phyloP scores from a whole-genome alignment of 2,113 vertebrate species.

The Arvicanthis niloticus region DNA sequence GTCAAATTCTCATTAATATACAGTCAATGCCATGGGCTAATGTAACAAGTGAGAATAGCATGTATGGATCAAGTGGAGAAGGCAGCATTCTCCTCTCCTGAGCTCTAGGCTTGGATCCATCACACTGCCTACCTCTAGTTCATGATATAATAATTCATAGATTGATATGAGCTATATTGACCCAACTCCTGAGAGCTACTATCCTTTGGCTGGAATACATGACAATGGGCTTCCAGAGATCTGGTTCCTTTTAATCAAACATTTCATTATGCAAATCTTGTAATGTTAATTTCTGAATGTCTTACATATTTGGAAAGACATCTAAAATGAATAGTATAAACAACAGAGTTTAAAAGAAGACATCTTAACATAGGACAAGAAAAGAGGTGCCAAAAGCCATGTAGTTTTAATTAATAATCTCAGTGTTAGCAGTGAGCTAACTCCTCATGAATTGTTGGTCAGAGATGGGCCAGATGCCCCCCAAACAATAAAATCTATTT shows the following conservation, averaged over 20 bases:
- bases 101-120: not conserved
- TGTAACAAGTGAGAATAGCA: not conserved
- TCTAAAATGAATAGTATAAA: not conserved
- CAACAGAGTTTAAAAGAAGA: not conserved
- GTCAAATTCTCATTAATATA: not conserved
- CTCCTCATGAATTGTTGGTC: not conserved
- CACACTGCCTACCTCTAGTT: not conserved
- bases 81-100: not conserved
- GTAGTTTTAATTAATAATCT: not conserved
- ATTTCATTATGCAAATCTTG: not conserved
- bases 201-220: not conserved
- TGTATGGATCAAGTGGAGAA: not conserved
- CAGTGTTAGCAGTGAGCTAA: not conserved
- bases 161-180: not conserved
- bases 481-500: not conserved
- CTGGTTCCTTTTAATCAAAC: not conserved
- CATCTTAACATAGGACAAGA: not conserved
- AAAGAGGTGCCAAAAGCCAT: not conserved
- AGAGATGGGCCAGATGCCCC: not conserved
- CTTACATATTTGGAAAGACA: not conserved
- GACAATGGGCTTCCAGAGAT: not conserved
- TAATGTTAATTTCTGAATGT: not conserved
- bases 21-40: not conserved
- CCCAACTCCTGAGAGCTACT: not conserved
- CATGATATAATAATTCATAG: not conserved